Percentiles rank a stretch among this genome's conserved stretches.
These are phyloP conservation scores for Ptychadena robeensis DNA, from an alignment of 2,797 vertebrate genomes.

Conservation along the genomic window DNA sequence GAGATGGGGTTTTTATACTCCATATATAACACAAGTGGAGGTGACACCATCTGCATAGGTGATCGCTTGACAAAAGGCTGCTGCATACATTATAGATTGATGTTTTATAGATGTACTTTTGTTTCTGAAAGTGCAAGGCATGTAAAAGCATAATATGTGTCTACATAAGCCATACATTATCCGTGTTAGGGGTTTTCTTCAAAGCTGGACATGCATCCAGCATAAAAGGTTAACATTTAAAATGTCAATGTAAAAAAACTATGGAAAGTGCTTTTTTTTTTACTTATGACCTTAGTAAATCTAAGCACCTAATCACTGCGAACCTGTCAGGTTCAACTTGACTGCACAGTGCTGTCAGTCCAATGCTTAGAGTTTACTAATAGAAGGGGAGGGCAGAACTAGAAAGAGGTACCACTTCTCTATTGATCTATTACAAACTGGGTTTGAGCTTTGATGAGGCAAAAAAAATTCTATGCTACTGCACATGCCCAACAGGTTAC, in stretches of 20 bases:
- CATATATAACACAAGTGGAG: constrained; percentile 30
- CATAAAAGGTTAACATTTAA: not conserved
- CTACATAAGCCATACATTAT: not conserved
- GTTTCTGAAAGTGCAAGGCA: constrained; percentile 6
- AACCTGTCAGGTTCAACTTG: no score
- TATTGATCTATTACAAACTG: no score
- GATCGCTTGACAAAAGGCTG: constrained; percentile 39
- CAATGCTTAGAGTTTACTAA: no score
- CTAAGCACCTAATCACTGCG: no score
- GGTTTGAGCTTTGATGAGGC: no score
- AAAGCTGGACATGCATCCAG: not conserved
- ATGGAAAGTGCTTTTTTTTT: no score
- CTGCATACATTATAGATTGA: constrained; percentile 43
- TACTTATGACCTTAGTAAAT: no score
- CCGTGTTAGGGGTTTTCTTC: not conserved
- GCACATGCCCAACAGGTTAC: no score
- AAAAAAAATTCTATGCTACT: no score
- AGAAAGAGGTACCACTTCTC: no score
- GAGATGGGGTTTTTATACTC: constrained; percentile 25
- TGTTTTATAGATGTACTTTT: constrained; percentile 18
- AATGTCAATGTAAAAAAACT: not conserved
- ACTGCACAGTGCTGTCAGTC: no score
- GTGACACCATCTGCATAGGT: constrained; percentile 46
- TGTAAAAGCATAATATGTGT: constrained; percentile 20
- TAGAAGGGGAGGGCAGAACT: no score